Evolutionary conservation across 2,888 invertebrate genomes (phyloP).

Genomic region (Eugnorisma glareosa): DNA sequence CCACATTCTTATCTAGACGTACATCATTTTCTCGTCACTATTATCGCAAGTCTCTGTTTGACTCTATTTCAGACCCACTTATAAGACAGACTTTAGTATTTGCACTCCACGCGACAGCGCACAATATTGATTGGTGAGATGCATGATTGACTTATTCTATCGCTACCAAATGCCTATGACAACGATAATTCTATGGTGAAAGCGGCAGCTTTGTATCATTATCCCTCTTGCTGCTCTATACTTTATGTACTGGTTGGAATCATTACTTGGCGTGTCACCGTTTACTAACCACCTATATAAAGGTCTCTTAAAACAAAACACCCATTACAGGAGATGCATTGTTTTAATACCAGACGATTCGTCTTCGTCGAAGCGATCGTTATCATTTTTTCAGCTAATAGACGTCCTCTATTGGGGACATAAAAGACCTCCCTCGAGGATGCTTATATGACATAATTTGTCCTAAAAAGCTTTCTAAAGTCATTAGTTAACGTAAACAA

Average conservation of each 20-base stretch:
- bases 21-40: conserved; percentile 76
- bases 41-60: conserved; percentile 65
- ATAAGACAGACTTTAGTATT: conserved; percentile 61
- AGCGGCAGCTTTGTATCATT: neutral
- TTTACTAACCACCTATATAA: neutral
- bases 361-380: neutral
- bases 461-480: neutral
- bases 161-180: conserved; percentile 2
- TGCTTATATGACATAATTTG: neutral
- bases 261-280: neutral
- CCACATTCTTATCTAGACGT: conserved; percentile 81
- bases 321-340: neutral
- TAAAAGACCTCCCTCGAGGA: neutral
- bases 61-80: conserved; percentile 63
- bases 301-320: neutral
- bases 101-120: conserved; percentile 50
- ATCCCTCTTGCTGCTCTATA: neutral
- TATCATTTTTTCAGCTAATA: neutral
- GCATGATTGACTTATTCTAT: neutral
- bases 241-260: neutral
- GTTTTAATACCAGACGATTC: neutral
- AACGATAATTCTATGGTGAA: neutral
- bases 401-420: neutral
- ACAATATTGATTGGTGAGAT: conserved; percentile 31
- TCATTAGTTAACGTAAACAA: neutral